Evolutionary conservation across 1,140 invertebrate genomes (phyloP).

Genomic region (Calliopsis andreniformis): DNA sequence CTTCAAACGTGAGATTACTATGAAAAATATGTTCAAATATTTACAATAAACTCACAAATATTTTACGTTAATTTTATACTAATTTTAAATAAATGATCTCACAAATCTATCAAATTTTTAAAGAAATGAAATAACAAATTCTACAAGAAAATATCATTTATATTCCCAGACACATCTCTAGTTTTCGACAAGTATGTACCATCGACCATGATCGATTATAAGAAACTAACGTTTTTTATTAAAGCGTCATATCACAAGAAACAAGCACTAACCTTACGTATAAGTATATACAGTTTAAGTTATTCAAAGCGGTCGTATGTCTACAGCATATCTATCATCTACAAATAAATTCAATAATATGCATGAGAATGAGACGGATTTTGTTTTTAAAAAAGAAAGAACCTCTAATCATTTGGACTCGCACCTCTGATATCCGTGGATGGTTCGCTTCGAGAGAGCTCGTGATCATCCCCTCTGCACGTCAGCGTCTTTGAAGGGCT

Average conservation of each 20-base stretch:
- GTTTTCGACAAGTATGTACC: too few species aligned
- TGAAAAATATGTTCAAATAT: too few species aligned
- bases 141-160: too few species aligned
- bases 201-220: not conserved
- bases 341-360: not conserved
- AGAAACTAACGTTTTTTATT: conserved; percentile 8
- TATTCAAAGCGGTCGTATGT: not conserved
- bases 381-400: not conserved
- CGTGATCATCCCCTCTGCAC: conserved; percentile 69
- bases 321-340: too few species aligned
- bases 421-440: conserved; percentile 76
- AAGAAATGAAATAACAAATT: too few species aligned
- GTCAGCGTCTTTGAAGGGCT: conserved; percentile 70
- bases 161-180: too few species aligned
- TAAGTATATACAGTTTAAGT: not conserved
- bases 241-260: not conserved
- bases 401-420: conserved; percentile 6
- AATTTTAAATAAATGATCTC: too few species aligned
- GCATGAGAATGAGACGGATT: not conserved
- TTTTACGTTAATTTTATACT: too few species aligned
- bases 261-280: conserved; percentile 2
- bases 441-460: conserved; percentile 75
- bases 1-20: too few species aligned
- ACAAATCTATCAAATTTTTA: too few species aligned
- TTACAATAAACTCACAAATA: too few species aligned